Percentiles rank a stretch among this genome's conserved stretches.
Conservation (phyloP, 2,113 vertebrate species). For the Bos indicus region DNA sequence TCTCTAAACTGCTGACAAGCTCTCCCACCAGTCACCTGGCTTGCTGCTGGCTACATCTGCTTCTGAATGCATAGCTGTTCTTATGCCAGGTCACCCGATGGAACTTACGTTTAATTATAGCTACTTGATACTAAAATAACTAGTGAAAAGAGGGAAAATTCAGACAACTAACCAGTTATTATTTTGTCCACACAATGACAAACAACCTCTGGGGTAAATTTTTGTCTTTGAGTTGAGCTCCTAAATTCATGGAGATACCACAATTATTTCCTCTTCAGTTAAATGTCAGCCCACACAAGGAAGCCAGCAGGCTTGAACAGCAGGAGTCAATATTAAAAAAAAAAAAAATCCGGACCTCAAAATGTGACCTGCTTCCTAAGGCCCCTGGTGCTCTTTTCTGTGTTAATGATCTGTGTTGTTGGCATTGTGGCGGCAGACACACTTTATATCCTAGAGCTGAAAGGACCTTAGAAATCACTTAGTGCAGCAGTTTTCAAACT, state of each 20-base stretch:
- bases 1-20: background rate
- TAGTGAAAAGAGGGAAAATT: background rate
- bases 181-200: conserved; percentile 13
- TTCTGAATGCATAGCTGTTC: background rate
- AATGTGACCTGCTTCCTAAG: background rate
- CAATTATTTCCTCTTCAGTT: conserved; percentile 30
- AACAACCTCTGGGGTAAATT: background rate
- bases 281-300: conserved; percentile 28
- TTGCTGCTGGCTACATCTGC: background rate
- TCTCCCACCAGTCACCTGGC: background rate
- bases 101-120: background rate
- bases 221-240: background rate
- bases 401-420: background rate
- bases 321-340: background rate
- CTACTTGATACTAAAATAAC: background rate
- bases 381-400: background rate
- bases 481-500: background rate
- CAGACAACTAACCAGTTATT: background rate
- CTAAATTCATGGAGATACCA: background rate
- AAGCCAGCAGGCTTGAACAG: conserved; percentile 2
- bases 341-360: background rate
- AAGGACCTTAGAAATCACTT: background rate
- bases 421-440: background rate
- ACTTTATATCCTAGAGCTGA: background rate
- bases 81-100: background rate